These are phyloP conservation scores for Lycophotia porphyrea DNA, from an alignment of 2,888 invertebrate species.

Conservation along the genomic window DNA sequence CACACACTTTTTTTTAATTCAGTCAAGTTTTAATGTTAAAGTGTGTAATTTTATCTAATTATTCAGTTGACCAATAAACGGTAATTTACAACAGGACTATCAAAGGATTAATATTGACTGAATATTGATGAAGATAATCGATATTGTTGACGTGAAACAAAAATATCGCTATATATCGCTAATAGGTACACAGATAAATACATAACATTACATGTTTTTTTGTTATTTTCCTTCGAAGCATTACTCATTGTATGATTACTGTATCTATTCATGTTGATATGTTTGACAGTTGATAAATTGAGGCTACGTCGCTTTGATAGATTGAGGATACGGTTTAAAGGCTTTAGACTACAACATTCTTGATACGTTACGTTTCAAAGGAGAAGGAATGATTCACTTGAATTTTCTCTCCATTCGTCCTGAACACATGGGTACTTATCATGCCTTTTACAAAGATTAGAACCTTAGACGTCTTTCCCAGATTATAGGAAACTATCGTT, in stretches of 20 bases:
- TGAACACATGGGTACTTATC: not conserved
- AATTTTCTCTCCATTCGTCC: not conserved
- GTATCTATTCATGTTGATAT: conserved; percentile 38
- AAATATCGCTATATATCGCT: conserved; percentile 17
- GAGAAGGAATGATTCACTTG: conserved; percentile 1
- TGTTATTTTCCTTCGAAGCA: conserved; percentile 23
- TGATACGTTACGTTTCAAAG: not conserved
- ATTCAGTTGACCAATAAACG: conserved; percentile 1
- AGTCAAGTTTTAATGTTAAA: too few species aligned
- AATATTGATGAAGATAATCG: conserved; percentile 23
- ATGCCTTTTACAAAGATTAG: not conserved
- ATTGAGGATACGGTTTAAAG: conserved; percentile 6
- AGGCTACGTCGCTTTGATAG: not conserved
- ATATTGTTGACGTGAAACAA: conserved; percentile 1
- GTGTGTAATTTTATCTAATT: conserved; percentile 24
- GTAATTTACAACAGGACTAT: conserved; percentile 21
- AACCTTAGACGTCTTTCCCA: not conserved
- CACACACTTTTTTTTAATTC: too few species aligned
- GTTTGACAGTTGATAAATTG: conserved; percentile 43
- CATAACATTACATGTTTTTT: not conserved
- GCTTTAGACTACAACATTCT: conserved; percentile 27
- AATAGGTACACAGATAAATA: conserved; percentile 26
- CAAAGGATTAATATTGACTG: conserved; percentile 25
- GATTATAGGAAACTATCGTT: not conserved
- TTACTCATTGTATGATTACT: conserved; percentile 30